Percentiles rank a stretch among this genome's conserved stretches.
Conservation (phyloP, 2,888 invertebrate species). For the Merodon equestris region DNA sequence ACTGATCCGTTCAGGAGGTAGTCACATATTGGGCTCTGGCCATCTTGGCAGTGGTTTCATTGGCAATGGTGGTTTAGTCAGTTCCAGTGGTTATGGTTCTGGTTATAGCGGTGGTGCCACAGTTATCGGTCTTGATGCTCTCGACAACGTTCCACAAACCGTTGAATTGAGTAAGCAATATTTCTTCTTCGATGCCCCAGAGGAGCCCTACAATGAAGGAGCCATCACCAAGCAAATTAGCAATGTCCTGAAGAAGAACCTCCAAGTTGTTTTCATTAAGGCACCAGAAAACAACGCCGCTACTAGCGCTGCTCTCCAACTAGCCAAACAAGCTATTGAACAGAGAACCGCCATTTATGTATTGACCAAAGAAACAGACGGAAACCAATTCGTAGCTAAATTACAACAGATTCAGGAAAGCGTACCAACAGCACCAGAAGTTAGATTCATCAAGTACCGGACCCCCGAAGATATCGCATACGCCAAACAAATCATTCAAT, state of each 20-base stretch:
- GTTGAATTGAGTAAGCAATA: slow-evolving; percentile 71
- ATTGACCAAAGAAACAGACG: slow-evolving; percentile 74
- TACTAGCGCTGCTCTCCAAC: slow-evolving; percentile 74
- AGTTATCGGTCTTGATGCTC: slow-evolving; percentile 5
- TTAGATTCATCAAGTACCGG: slow-evolving; percentile 71
- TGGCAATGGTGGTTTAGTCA: not conserved
- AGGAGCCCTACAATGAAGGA: slow-evolving; percentile 69
- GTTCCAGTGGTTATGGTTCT: not conserved
- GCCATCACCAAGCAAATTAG: slow-evolving; percentile 55
- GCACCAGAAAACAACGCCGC: slow-evolving; percentile 75
- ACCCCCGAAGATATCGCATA: slow-evolving; percentile 68
- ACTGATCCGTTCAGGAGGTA: not conserved
- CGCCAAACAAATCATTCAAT: slow-evolving; percentile 69
- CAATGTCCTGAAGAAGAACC: slow-evolving; percentile 71
- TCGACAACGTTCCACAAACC: slow-evolving; percentile 41
- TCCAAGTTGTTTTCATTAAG: slow-evolving; percentile 76
- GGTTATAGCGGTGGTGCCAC: slow-evolving; percentile 5
- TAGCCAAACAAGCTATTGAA: slow-evolving; percentile 76
- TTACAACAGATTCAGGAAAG: slow-evolving; percentile 67
- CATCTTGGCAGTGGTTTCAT: not conserved
- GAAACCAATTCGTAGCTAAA: slow-evolving; percentile 72
- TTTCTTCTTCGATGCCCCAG: slow-evolving; percentile 73
- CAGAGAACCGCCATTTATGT: slow-evolving; percentile 78
- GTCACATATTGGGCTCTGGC: too few relatives aligned
- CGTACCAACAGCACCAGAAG: slow-evolving; percentile 70